phyloP scores from a whole-genome alignment of 1,140 invertebrate species.

The Calephelis nemesis region DNA sequence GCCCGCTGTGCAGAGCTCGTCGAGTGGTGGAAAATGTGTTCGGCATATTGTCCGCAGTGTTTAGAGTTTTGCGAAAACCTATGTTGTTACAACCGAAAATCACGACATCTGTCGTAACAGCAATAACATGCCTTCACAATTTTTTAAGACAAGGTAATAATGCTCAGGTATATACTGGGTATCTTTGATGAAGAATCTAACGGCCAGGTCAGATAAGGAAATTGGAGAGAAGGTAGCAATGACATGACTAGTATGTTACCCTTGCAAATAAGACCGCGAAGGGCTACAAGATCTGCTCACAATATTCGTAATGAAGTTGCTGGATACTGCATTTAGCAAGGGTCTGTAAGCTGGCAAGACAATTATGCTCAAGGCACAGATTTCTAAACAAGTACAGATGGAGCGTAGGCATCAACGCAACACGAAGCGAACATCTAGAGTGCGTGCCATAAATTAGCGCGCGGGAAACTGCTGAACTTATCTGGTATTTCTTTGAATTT shows the following conservation, averaged over 20 bases:
- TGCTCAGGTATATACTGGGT: slow-evolving; percentile 27
- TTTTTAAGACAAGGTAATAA: slow-evolving; percentile 34
- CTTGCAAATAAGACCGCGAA: slow-evolving; percentile 33
- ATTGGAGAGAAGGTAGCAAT: slow-evolving; percentile 32
- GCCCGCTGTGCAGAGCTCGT: slow-evolving; percentile 4
- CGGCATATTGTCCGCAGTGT: slow-evolving; percentile 6
- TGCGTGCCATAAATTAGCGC: no score
- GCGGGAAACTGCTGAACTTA: no score
- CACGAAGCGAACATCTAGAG: no score
- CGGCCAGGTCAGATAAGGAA: slow-evolving; percentile 32
- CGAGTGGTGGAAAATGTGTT: not conserved
- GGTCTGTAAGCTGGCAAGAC: slow-evolving; percentile 32
- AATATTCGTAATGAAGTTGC: slow-evolving; percentile 32
- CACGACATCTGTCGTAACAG: slow-evolving; percentile 24
- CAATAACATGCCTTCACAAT: slow-evolving; percentile 24
- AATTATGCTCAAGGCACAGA: slow-evolving; percentile 20
- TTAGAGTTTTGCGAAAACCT: slow-evolving; percentile 14
- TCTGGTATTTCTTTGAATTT: no score
- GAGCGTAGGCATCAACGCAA: no score
- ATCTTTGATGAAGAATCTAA: slow-evolving; percentile 33
- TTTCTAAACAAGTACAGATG: no score
- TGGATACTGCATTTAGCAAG: slow-evolving; percentile 32
- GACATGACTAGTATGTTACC: slow-evolving; percentile 32
- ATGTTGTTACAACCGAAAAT: slow-evolving; percentile 19
- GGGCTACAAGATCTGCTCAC: slow-evolving; percentile 29